Percentiles rank a stretch among this genome's conserved stretches.
These are phyloP conservation scores for Drosophila pandora DNA, from an alignment of 1,140 invertebrate genomes.

Conservation along the genomic window DNA sequence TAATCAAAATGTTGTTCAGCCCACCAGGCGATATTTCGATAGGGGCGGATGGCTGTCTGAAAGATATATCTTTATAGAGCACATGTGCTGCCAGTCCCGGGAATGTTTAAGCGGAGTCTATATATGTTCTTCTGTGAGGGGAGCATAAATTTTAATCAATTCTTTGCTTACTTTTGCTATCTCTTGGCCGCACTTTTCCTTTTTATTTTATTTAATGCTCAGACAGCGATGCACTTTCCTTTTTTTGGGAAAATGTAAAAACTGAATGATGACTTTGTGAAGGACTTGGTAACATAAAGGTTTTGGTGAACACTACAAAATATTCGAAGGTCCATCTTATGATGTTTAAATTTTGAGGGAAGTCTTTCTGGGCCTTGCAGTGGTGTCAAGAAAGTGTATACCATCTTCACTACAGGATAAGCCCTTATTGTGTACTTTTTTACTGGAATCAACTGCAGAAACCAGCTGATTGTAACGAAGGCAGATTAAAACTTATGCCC, in stretches of 20 bases:
- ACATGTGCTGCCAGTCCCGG: constrained; percentile 38
- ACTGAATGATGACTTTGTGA: background rate
- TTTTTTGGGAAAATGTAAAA: background rate
- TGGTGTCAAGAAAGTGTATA: constrained; percentile 21
- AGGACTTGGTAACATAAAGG: background rate
- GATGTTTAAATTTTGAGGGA: too few relatives aligned
- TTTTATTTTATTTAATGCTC: constrained; percentile 73
- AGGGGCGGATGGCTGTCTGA: constrained; percentile 41
- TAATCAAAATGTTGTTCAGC: constrained; percentile 77
- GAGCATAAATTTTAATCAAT: constrained; percentile 80
- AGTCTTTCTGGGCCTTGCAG: background rate
- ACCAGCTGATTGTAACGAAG: constrained; percentile 72
- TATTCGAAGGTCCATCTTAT: too few relatives aligned
- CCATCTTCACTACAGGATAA: background rate
- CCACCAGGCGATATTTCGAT: constrained; percentile 55
- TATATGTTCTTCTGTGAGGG: constrained; percentile 3
- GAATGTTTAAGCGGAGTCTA: constrained; percentile 5
- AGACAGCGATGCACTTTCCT: constrained; percentile 54
- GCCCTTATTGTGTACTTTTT: constrained; percentile 22
- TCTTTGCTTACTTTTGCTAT: constrained; percentile 70
- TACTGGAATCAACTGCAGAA: constrained; percentile 33
- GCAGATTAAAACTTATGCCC: constrained; percentile 82
- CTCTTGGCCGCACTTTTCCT: constrained; percentile 62
- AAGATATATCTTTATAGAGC: constrained; percentile 62
- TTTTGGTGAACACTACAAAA: background rate